Percentiles rank a stretch among this genome's conserved stretches.
Evolutionary conservation across 2,113 vertebrate species (phyloP).

Genomic region (Barbus barbus): DNA sequence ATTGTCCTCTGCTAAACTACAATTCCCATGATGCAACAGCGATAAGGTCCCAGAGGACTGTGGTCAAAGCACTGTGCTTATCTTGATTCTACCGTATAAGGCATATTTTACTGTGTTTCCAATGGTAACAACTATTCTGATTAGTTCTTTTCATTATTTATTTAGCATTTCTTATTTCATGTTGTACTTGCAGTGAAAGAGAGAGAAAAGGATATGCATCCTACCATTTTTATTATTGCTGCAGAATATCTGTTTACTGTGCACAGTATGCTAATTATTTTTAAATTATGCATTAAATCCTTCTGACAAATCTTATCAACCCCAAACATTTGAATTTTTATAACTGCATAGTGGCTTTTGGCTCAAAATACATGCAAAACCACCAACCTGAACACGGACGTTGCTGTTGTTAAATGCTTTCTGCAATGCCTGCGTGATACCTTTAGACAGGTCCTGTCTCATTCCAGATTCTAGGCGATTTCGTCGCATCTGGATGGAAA

Average conservation of each 20-base stretch:
- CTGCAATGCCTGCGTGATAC: conserved; percentile 85
- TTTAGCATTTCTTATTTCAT: background rate
- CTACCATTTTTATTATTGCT: too few relatives aligned
- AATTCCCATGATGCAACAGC: conserved; percentile 39
- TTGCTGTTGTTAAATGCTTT: conserved; percentile 84
- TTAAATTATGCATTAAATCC: too few relatives aligned
- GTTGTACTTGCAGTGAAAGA: background rate
- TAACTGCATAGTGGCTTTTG: too few relatives aligned
- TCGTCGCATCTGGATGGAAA: conserved; percentile 84
- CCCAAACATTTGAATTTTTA: background rate
- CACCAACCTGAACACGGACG: conserved; percentile 77
- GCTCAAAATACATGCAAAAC: background rate
- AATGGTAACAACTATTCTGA: conserved; percentile 20
- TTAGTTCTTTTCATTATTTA: background rate
- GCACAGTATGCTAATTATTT: too few relatives aligned
- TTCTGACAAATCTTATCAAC: too few relatives aligned
- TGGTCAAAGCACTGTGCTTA: conserved; percentile 13
- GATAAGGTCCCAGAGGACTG: too few relatives aligned
- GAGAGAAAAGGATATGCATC: background rate
- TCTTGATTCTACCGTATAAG: background rate
- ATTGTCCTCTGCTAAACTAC: conserved; percentile 31
- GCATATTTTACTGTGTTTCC: conserved; percentile 31
- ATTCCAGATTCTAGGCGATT: conserved; percentile 77
- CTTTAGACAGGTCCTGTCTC: conserved; percentile 84
- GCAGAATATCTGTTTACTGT: too few relatives aligned